A percentile compares a stretch with the other conserved stretches of the same genome.
These are phyloP conservation scores for Laticauda laticaudata DNA, from an alignment of 2,113 vertebrate genomes.

Conservation along the genomic window DNA sequence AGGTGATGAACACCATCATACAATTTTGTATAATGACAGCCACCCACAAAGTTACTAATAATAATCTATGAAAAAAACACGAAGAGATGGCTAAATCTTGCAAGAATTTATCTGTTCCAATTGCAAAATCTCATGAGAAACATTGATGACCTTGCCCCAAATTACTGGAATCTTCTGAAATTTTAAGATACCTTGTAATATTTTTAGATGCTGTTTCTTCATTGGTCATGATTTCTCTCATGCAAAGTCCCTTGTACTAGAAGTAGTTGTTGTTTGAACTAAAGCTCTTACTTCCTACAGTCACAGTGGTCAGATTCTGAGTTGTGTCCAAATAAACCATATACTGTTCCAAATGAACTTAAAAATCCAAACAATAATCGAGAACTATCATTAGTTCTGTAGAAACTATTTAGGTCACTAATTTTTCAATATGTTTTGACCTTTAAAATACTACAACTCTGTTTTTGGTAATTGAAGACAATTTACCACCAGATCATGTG, in stretches of 20 bases:
- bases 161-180: not conserved
- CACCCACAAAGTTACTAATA: not conserved
- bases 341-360: slow-evolving; percentile 30
- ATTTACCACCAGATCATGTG: not conserved
- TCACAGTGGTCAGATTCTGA: not conserved
- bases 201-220: slow-evolving; percentile 58
- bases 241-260: slow-evolving; percentile 73
- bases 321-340: slow-evolving; percentile 33
- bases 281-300: slow-evolving; percentile 37
- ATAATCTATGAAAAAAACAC: not conserved
- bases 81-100: not conserved
- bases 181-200: slow-evolving; percentile 28
- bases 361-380: not conserved
- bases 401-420: not conserved
- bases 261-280: slow-evolving; percentile 57
- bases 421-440: not conserved
- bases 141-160: not conserved
- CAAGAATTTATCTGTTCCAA: not conserved
- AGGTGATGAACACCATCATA: not conserved
- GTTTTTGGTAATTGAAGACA: not conserved
- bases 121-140: not conserved
- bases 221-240: slow-evolving; percentile 49
- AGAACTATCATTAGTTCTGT: not conserved
- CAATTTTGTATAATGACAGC: not conserved
- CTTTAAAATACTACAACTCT: not conserved